These are phyloP conservation scores for Diacarnus erythraeanus DNA, from an alignment of 37 sponge, comb jelly and placozoan genomes.

Conservation along the genomic window DNA sequence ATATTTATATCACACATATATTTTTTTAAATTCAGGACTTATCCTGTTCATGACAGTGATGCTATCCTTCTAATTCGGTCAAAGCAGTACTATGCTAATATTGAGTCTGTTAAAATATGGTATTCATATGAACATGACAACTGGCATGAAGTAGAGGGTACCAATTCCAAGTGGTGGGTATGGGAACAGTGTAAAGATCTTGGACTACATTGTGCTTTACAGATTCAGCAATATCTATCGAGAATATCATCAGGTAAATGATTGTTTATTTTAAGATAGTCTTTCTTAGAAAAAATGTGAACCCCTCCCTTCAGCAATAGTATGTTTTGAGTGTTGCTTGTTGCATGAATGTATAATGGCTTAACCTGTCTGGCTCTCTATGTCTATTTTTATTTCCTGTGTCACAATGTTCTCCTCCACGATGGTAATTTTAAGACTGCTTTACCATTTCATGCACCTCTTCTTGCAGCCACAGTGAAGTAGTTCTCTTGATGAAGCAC, in stretches of 20 bases:
- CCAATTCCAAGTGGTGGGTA: constrained; percentile 79
- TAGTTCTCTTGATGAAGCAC: too few species aligned
- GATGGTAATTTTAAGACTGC: too few species aligned
- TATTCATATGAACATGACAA: constrained; percentile 82
- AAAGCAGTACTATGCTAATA: constrained; percentile 59
- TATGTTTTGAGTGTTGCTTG: too few species aligned
- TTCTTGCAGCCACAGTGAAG: too few species aligned
- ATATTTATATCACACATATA: too few species aligned
- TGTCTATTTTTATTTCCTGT: neutral
- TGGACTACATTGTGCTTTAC: constrained; percentile 53
- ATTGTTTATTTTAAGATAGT: neutral
- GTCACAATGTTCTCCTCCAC: too few species aligned
- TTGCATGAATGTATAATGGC: neutral
- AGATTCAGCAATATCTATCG: constrained; percentile 55
- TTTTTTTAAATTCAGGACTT: constrained; percentile 26
- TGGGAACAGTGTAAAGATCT: constrained; percentile 47
- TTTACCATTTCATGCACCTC: too few species aligned
- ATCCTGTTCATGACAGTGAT: constrained; percentile 87
- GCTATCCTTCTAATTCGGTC: constrained; percentile 38
- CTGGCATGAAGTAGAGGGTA: constrained; percentile 76
- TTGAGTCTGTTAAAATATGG: constrained; percentile 62
- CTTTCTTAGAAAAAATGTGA: neutral
- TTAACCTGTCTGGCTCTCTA: too few species aligned
- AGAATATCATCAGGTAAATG: constrained; percentile 24
- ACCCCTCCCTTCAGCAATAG: too few species aligned